Base-by-base conservation (phyloP, 2,797 vertebrate genomes). In the Propithecus perrieri region DNA sequence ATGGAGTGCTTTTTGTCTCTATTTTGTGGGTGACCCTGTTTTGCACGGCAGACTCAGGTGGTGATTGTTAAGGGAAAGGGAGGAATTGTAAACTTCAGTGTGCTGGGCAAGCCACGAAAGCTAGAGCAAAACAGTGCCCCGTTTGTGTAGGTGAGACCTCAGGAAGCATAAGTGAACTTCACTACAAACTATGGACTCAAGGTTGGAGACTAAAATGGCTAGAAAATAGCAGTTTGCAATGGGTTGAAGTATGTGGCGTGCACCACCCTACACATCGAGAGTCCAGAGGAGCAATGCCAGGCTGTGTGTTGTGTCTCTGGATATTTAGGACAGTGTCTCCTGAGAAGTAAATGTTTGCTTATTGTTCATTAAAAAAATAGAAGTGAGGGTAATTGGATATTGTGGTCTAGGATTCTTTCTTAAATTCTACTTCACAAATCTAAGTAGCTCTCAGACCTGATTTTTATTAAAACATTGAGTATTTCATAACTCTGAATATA, bases 381-480 rank as follows among this genome's bases (percentile, higher is more conserved):
- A 72, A 86, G 1, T n/a, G 30, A 87, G 33, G 22, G 2, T 46
- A 26, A 33, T 2, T 30, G 20, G 17, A 61, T 1, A 38, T 53
- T 8, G 0, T 33, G 9, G 3, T 71, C 1, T 22, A n/a, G 15
- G 24, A 43, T 69, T 91, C 33, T 53, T 81, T 94, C 55, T 41
- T 43, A 43, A 43, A 43, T 43, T 43, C 43, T 5, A 22, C 55
- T 75, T 84, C 43, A 46, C 2, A 61, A 22, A 80, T n/a, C 22
- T 30, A 72, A 50, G 48, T 61, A 57, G 5, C 20, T 2, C 22
- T 50, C 30, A 71, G 9, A 86, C 50, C 59, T 87, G 46, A 59
- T 12, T 91, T 87, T 78, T 61, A 78, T 74, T 67, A 65, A 93
- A 89, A 53, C 15, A 41, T 11, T 33, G 14, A 63, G 18, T 72